phyloP scores from a whole-genome alignment of 2,888 invertebrate species.

The Platycheirus rosarum region DNA sequence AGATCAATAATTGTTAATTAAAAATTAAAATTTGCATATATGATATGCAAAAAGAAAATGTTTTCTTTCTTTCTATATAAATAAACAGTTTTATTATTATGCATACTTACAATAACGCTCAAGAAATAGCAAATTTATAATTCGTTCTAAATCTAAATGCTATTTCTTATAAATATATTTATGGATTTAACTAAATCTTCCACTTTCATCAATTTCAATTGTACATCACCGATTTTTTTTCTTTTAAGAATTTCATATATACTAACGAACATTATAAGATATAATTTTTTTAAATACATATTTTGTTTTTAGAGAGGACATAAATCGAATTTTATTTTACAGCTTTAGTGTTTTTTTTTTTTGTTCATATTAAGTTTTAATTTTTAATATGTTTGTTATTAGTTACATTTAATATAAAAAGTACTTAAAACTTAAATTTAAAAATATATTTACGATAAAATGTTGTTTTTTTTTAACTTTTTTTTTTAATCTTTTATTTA shows the following conservation, averaged over 20 bases:
- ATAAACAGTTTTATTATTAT: conserved; percentile 42
- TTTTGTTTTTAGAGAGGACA: conserved; percentile 64
- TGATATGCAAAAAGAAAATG: conserved; percentile 72
- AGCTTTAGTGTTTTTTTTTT: conserved; percentile 29
- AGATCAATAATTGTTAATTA: conserved; percentile 31
- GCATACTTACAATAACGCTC: conserved; percentile 32
- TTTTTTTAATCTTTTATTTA: conserved; percentile 52
- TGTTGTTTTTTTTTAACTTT: conserved; percentile 40
- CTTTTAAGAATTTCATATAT: conserved; percentile 19
- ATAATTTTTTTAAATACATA: conserved; percentile 37
- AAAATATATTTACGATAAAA: conserved; percentile 60
- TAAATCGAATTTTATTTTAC: conserved; percentile 61
- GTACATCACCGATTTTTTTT: conserved; percentile 51
- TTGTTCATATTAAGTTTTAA: not conserved
- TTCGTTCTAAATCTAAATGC: conserved; percentile 34
- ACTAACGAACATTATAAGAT: conserved; percentile 40
- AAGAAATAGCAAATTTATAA: conserved; percentile 29
- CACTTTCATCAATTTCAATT: conserved; percentile 21
- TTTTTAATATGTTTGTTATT: conserved; percentile 23
- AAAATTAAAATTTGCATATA: conserved; percentile 70
- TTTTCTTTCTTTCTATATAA: conserved; percentile 42
- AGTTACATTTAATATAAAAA: conserved; percentile 70
- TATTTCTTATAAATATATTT: conserved; percentile 29
- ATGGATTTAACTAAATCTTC: not conserved
- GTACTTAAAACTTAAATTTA: conserved; percentile 71